Conservation (phyloP, 2,888 invertebrate genomes). For the Drosophila melanosoma region DNA sequence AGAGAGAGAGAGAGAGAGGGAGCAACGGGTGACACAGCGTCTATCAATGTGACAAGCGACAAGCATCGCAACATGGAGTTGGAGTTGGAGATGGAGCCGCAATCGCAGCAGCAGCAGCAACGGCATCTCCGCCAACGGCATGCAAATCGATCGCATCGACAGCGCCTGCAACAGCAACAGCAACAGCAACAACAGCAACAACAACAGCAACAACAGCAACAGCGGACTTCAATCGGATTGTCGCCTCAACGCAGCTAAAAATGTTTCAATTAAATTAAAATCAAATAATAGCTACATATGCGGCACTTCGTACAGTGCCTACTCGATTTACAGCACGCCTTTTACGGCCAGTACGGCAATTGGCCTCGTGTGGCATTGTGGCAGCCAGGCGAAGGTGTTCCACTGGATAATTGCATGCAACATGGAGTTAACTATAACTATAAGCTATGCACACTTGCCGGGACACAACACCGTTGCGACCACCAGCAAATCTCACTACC, state of each 20-base stretch:
- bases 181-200: conserved; percentile 4
- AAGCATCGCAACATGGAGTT: conserved; percentile 74
- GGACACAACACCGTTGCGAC: conserved; percentile 43
- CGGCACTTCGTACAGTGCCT: conserved; percentile 38
- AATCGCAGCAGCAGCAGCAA: conserved; percentile 14
- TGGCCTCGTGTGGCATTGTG: conserved; percentile 35
- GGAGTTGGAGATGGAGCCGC: conserved; percentile 54
- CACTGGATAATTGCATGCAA: conserved; percentile 69
- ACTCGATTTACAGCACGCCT: conserved; percentile 68
- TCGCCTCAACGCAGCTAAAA: conserved; percentile 68
- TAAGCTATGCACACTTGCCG: conserved; percentile 40
- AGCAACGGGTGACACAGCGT: conserved; percentile 28
- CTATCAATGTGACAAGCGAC: conserved; percentile 80
- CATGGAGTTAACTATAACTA: conserved; percentile 33
- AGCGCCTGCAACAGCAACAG: conserved; percentile 23
- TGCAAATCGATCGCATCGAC: conserved; percentile 75
- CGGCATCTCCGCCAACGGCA: conserved; percentile 42
- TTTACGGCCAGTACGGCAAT: conserved; percentile 57
- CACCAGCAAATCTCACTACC: conserved; percentile 36
- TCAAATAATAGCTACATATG: conserved; percentile 48
- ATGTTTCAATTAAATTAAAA: conserved; percentile 78
- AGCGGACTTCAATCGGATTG: conserved; percentile 73
- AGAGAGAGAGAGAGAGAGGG: not conserved
- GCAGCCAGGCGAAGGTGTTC: conserved; percentile 54
- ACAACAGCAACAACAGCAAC: conserved; percentile 13